Conservation (phyloP, 1,140 invertebrate species). For the Hylaeus volcanicus region DNA sequence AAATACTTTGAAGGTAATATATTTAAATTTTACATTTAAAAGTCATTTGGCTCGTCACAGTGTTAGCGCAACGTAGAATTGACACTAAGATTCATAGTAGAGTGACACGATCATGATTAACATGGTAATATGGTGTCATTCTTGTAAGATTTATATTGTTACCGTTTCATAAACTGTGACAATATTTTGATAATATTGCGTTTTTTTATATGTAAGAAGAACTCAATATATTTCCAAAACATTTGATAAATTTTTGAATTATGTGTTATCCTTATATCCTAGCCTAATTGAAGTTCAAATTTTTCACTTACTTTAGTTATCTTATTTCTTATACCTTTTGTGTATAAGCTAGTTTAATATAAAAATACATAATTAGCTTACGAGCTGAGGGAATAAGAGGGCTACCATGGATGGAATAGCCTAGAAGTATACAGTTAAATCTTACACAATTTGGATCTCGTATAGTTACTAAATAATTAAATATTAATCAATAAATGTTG, state of each 20-base stretch:
- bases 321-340: conserved; percentile 62
- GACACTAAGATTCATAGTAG: conserved; percentile 77
- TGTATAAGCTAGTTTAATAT: conserved; percentile 81
- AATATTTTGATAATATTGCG: conserved; percentile 75
- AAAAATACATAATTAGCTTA: conserved; percentile 82
- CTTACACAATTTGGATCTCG: conserved; percentile 74
- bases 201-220: conserved; percentile 72
- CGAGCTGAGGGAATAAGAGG: conserved; percentile 78
- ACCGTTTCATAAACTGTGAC: conserved; percentile 69
- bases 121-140: conserved; percentile 68
- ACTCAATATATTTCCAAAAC: conserved; percentile 77
- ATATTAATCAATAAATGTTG: conserved; percentile 68
- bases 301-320: conserved; percentile 59
- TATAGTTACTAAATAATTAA: conserved; percentile 70
- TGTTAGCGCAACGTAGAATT: conserved; percentile 78
- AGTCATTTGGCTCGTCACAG: conserved; percentile 81
- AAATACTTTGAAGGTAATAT: conserved; percentile 75
- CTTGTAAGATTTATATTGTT: conserved; percentile 66
- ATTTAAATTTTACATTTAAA: conserved; percentile 81
- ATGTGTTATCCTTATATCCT: conserved; percentile 73
- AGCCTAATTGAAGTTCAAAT: conserved; percentile 74
- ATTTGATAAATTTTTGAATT: conserved; percentile 77
- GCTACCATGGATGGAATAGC: conserved; percentile 75
- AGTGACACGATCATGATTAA: conserved; percentile 74
- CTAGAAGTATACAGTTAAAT: conserved; percentile 78